Evolutionary conservation across 1,140 invertebrate species (phyloP), one percentile per base, ranked within the genome.

Genomic region (Neodiprion virginianus): DNA sequence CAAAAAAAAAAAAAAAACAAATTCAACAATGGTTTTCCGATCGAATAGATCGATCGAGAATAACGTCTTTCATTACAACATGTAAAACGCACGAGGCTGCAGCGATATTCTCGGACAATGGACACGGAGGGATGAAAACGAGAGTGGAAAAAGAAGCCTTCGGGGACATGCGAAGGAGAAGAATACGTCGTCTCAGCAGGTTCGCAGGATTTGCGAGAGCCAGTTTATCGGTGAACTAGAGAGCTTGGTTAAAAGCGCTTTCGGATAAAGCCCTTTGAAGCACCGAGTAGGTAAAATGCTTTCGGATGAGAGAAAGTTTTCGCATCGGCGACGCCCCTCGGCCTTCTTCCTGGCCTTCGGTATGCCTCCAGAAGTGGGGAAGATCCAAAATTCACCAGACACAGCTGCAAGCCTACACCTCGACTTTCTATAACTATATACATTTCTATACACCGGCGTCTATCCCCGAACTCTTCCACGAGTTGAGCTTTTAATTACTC

Each of bases 401-500:
- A 61, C 53, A 61, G 53, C 53, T 17, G 28, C 28, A 40, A 40
- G 28, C 28, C 28, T 1, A 40, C 28, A 40, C 28, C 28, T 40
- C 28, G 28, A 3, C 28, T 40, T 40, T 40, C 28, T 40, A 40
- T 40, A 40, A 40, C 28, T 40, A 40, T 40, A 40, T 40, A 40
- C 28, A 40, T 40, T 40, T 40, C 28, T 40, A 40, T 40, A 40
- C 28, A 40, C n/a, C 53, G 53, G 11, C 53, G 53, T 61, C 11
- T 12, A 40, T 40, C 11, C 53, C 53, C 53, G 53, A 61, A 12
- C 11, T 12, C 53, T 61, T 61, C 5, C 53, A 61, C 4, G 53
- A 61, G 53, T 61, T 61, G 53, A 61, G 53, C 53, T 61, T 61
- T 61, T 61, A 61, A 61, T 11, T 61, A 61, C 53, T 61, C 53